Conservation (phyloP, 2,888 invertebrate genomes). For the Drosophila atripex region DNA sequence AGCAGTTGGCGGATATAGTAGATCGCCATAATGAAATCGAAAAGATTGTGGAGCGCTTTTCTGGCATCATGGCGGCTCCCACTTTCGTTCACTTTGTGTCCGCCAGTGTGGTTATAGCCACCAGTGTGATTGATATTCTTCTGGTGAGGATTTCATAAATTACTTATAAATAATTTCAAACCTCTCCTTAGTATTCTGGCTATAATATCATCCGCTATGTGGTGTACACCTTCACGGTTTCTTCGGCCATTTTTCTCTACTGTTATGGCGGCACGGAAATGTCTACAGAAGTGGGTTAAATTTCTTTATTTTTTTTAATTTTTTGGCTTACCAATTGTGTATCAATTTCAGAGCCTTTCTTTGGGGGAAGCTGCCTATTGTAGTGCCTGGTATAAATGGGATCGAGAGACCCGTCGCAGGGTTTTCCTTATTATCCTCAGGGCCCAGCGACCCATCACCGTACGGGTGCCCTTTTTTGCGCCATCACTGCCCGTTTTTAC, state of each 20-base stretch:
- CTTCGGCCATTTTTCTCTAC: conserved; percentile 54
- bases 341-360: conserved; percentile 48
- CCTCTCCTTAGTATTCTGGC: conserved; percentile 53
- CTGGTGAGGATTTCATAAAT: conserved; percentile 33
- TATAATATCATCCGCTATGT: conserved; percentile 66
- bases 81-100: conserved; percentile 65
- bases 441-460: conserved; percentile 58
- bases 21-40: conserved; percentile 68
- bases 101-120: conserved; percentile 63
- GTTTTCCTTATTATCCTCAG: conserved; percentile 58
- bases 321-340: rapidly evolving
- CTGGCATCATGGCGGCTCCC: conserved; percentile 58
- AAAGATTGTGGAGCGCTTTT: conserved; percentile 56
- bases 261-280: conserved; percentile 68
- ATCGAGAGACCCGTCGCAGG: conserved; percentile 50
- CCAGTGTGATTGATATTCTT: conserved; percentile 66
- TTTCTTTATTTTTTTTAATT: neutral
- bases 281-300: conserved; percentile 54
- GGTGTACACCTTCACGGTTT: conserved; percentile 57
- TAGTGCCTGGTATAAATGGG: conserved; percentile 64
- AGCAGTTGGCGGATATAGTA: conserved; percentile 49
- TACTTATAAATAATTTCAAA: neutral
- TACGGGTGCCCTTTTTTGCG: conserved; percentile 60
- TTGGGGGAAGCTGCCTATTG: conserved; percentile 64
- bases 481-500: conserved; percentile 58